These are phyloP conservation scores for Biston stratarius DNA, from an alignment of 2,888 invertebrate genomes.

Conservation along the genomic window DNA sequence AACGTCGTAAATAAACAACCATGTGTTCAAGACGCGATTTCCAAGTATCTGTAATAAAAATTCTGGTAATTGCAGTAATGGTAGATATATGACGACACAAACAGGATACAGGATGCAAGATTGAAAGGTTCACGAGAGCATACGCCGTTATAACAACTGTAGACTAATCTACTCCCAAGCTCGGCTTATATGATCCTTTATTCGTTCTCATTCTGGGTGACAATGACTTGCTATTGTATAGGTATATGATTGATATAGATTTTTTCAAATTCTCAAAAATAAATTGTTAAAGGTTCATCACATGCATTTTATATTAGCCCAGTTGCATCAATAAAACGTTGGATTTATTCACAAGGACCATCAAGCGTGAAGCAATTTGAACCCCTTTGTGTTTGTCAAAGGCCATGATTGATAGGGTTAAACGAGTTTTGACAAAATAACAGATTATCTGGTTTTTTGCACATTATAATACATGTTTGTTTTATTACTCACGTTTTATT, in stretches of 20 bases:
- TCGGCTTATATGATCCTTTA: no score
- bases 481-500: no score
- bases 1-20: no score
- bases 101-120: no score
- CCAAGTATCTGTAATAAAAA: no score
- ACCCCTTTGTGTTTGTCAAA: background rate
- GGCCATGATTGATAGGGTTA: constrained; percentile 1
- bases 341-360: background rate
- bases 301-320: background rate
- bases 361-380: background rate
- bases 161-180: no score
- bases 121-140: no score
- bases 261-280: background rate
- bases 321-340: background rate
- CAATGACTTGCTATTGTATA: background rate
- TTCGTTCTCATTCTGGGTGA: background rate
- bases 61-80: no score
- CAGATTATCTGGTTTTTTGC: background rate
- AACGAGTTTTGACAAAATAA: background rate
- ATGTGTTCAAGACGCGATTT: no score
- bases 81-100: no score
- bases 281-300: background rate
- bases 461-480: background rate
- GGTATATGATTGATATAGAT: background rate
- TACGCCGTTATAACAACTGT: no score